Base-by-base conservation (phyloP, 1,140 invertebrate species). In the Temnothorax curvispinosus region DNA sequence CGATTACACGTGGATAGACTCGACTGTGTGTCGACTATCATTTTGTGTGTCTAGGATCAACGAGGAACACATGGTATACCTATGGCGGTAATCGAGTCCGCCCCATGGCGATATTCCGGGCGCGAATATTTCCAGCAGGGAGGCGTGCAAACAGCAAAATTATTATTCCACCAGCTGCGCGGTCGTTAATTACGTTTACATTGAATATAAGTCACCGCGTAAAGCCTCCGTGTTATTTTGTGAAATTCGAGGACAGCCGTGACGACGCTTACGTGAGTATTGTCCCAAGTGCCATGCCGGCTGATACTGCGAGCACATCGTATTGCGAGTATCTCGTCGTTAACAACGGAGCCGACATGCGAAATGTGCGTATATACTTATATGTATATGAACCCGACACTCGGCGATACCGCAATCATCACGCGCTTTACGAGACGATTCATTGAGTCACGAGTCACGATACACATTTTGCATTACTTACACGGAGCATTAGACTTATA, bases 201-300 rank as follows among this genome's bases (percentile, higher is more conserved):
- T 74, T 60, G 80, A 60, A 82, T 82, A 82, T 74, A 82, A 82
- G 80, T 82, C 67, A 60, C 3, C 67, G 67, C 11, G 27, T 18
- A 35, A 58, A 72, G 41, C n/a, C 52, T 82, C 38, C 35, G 32
- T 35, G 44, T 47, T 72, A 62, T 76, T 67, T 38, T 47, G 52
- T 7, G 32, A 38, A 75, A 87, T 84, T 78, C 21, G 56, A 47
- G 47, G 54, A 69, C 85, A 87, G 54, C 38, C 41, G 64, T 77
- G 74, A 87, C n/a, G 44, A 58, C 32, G 69, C 27, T 87, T 85
- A 89, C 47, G 54, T 52, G 64, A 74, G 77, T 76, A 87, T 76
- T 87, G 69, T 84, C 71, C 5, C 60, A 54, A 82, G 80, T 82
- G 80, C 41, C 35, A 11, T 27, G 38, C 38, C 35, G n/a, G 41